Conservation (phyloP, 2,113 vertebrate species). For the Forbesichthys agassizii region DNA sequence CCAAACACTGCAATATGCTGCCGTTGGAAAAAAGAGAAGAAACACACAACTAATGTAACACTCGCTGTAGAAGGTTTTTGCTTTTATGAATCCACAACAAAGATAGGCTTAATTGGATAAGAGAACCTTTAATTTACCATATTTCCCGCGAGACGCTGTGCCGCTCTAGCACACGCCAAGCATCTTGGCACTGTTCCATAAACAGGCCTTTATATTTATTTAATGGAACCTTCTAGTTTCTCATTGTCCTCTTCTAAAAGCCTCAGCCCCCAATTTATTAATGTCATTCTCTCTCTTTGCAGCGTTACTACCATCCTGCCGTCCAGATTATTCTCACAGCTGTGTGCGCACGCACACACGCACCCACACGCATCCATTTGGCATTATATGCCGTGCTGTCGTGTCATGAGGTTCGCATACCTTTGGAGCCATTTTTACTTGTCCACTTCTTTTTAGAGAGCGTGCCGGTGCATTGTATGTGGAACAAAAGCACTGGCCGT, state of each 20-base stretch:
- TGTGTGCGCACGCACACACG: neutral
- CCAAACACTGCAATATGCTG: conserved; percentile 29
- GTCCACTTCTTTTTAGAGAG: conserved; percentile 29
- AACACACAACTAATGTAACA: conserved; percentile 1
- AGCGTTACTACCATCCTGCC: conserved; percentile 15
- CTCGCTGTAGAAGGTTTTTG: conserved; percentile 27
- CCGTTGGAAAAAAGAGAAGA: neutral
- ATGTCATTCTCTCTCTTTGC: conserved; percentile 25
- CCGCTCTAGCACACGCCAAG: conserved; percentile 1
- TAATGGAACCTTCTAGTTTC: conserved; percentile 44
- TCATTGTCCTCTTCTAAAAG: conserved; percentile 20
- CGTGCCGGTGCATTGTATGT: conserved; percentile 47
- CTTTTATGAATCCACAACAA: conserved; percentile 35
- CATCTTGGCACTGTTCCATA: conserved; percentile 20
- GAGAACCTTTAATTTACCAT: conserved; percentile 34
- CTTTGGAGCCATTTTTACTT: conserved; percentile 17
- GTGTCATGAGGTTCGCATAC: conserved; percentile 1
- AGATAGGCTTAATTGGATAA: conserved; percentile 31
- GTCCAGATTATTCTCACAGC: conserved; percentile 37
- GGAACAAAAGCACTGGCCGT: conserved; percentile 58
- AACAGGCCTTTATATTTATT: conserved; percentile 51
- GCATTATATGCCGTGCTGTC: too few relatives aligned
- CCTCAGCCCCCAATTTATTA: conserved; percentile 39
- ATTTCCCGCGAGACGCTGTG: conserved; percentile 6
- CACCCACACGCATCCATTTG: neutral